Base-by-base conservation (phyloP, 2,797 vertebrate genomes). In the Neoniphon sammara region DNA sequence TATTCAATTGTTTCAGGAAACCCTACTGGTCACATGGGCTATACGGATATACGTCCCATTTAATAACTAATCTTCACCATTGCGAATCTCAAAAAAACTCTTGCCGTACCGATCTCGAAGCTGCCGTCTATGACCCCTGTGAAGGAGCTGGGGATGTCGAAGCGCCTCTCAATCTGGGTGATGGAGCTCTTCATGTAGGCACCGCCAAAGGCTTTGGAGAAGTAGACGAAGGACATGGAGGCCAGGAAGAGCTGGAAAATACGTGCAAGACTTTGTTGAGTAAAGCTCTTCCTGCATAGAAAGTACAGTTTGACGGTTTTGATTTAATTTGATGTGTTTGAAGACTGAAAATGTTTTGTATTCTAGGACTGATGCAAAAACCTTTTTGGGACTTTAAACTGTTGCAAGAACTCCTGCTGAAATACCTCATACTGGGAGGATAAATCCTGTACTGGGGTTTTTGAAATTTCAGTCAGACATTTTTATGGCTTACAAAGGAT, bases 91-190 rank as follows among this genome's bases (percentile, higher is more conserved):
- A 11, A 46, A 52, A 34, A 21, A 46, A 4, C 12, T n/a, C 0
- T 18, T 7, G 0, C 65, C 87, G 86, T 93, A 98, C 97, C 97
- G 72, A 97, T 95, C 93, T 99, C 97, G 75, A 98, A 98, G 85
- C 97, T 96, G 82, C 96, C 96, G 56, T 97, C 98, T 70, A 98
- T 96, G 55, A 97, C 92, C 44, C 97, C 97, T n/a, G 95, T 95
- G 64, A 97, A 86, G 10, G 96, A 97, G 78, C 97, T 95, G 1
- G 97, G 94, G 71, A 98, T 95, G 61, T 97, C 96, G 31, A 98
- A 98, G 17, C 96, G 95, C 70, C 96, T 94, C 88, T 99, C 97
- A 60, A 98, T 96, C 87, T 98, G 97, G 1, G 96, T 98, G 73
- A 96, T 93, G 85, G 96, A 96, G 85, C 96, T 97, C 91, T 97